Conservation (phyloP, 2,888 invertebrate species). For the Allygus modestus region DNA sequence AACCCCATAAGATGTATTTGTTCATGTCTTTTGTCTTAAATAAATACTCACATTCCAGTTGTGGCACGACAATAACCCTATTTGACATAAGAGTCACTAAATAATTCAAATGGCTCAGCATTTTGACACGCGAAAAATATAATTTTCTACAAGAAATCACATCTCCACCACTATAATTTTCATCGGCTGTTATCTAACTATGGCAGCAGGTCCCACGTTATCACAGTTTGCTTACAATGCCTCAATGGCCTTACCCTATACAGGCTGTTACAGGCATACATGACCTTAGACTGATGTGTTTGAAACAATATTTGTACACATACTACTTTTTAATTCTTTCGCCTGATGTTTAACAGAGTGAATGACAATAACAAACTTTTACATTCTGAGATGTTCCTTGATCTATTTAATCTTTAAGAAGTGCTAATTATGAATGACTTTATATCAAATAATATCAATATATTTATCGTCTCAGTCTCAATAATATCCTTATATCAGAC, state of each 20-base stretch:
- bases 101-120: conserved; percentile 47
- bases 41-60: conserved; percentile 34
- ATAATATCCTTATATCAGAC: too few relatives aligned
- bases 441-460: too few relatives aligned
- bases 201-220: not conserved
- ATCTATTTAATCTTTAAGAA: too few relatives aligned
- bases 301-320: too few relatives aligned
- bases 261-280: not conserved
- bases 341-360: too few relatives aligned
- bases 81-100: conserved; percentile 41
- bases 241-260: conserved; percentile 22
- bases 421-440: too few relatives aligned
- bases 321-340: too few relatives aligned
- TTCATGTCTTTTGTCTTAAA: too few relatives aligned
- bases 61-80: conserved; percentile 28
- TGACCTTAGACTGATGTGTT: not conserved
- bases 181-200: not conserved
- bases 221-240: conserved; percentile 17
- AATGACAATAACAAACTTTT: too few relatives aligned
- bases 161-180: not conserved
- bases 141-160: conserved; percentile 14
- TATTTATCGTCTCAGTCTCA: too few relatives aligned
- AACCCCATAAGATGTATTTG: too few relatives aligned
- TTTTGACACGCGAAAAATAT: not conserved
- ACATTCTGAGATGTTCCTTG: too few relatives aligned